phyloP scores from a whole-genome alignment of 2,797 vertebrate genomes.

The Karalla daura region DNA sequence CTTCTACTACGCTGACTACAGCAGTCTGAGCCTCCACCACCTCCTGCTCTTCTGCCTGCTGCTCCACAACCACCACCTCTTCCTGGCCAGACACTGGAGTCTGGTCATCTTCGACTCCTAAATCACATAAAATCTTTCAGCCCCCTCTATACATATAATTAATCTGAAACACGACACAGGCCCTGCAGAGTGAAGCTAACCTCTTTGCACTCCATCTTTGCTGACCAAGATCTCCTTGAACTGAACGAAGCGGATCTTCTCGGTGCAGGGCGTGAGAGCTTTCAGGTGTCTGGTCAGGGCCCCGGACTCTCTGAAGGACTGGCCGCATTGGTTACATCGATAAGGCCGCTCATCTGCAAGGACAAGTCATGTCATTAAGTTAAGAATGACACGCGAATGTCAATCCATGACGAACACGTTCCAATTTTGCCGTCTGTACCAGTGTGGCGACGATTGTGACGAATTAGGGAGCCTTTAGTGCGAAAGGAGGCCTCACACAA shows the following conservation, averaged over 20 bases:
- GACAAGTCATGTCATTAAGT: background rate
- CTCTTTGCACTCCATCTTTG: constrained; percentile 89
- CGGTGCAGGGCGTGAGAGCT: constrained; percentile 95
- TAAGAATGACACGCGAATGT: background rate
- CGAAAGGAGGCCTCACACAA: constrained; percentile 93
- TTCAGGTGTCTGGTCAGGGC: constrained; percentile 96
- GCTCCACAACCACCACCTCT: constrained; percentile 68
- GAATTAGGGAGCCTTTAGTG: constrained; percentile 97
- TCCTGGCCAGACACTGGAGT: constrained; percentile 40
- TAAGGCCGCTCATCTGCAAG: constrained; percentile 94
- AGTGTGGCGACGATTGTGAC: constrained; percentile 96
- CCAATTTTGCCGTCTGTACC: constrained; percentile 76
- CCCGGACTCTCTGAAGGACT: constrained; percentile 96
- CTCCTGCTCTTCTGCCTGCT: constrained; percentile 65
- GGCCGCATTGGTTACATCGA: constrained; percentile 93
- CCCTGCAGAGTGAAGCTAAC: constrained; percentile 63
- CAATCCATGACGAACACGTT: background rate
- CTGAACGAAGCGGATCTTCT: constrained; percentile 93
- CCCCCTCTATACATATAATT: background rate
- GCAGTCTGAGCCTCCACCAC: constrained; percentile 77
- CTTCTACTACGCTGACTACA: constrained; percentile 90
- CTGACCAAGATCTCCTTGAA: constrained; percentile 90
- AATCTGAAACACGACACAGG: background rate
- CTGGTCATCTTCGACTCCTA: constrained; percentile 56
- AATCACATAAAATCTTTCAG: constrained; percentile 1